phyloP scores from a whole-genome alignment of 2,113 vertebrate genomes.

The Embiotoca jacksoni region DNA sequence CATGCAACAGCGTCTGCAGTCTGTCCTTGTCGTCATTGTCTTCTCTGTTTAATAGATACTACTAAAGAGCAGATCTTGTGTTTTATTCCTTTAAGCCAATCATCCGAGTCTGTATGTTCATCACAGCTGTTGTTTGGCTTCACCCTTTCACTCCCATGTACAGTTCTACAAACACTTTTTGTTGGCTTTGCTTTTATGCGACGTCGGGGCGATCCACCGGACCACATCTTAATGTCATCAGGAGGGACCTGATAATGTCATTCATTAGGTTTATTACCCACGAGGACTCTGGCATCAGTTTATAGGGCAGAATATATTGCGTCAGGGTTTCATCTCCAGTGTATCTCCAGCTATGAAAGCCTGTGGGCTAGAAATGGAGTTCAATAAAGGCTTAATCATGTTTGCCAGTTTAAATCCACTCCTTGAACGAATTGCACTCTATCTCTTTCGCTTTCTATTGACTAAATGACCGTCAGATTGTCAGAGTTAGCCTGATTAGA shows the following conservation, averaged over 20 bases:
- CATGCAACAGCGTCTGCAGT: constrained; percentile 55
- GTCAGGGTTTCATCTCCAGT: constrained; percentile 30
- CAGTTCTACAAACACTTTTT: constrained; percentile 31
- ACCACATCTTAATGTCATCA: constrained; percentile 33
- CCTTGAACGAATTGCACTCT: constrained; percentile 32
- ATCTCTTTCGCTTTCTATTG: constrained; percentile 54
- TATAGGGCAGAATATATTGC: constrained; percentile 37
- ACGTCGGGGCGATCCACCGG: constrained; percentile 29
- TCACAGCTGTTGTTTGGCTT: constrained; percentile 48
- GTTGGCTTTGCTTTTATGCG: constrained; percentile 26
- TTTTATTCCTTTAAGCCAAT: constrained; percentile 55
- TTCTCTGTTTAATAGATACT: constrained; percentile 35
- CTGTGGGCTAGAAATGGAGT: constrained; percentile 47
- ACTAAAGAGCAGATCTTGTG: constrained; percentile 33
- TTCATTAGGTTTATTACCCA: constrained; percentile 58
- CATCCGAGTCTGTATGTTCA: constrained; percentile 27
- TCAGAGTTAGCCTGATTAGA: constrained; percentile 30
- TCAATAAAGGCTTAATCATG: constrained; percentile 62
- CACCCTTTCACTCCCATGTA: constrained; percentile 23
- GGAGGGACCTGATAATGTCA: constrained; percentile 31
- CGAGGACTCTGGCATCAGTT: constrained; percentile 37
- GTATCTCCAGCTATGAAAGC: constrained; percentile 43
- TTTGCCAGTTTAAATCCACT: constrained; percentile 62
- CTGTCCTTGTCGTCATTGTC: constrained; percentile 39
- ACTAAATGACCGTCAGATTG: constrained; percentile 50